A percentile compares a stretch with the other conserved stretches of the same genome.
phyloP scores from a whole-genome alignment of 2,797 vertebrate species.

The Adelosebastes latens region DNA sequence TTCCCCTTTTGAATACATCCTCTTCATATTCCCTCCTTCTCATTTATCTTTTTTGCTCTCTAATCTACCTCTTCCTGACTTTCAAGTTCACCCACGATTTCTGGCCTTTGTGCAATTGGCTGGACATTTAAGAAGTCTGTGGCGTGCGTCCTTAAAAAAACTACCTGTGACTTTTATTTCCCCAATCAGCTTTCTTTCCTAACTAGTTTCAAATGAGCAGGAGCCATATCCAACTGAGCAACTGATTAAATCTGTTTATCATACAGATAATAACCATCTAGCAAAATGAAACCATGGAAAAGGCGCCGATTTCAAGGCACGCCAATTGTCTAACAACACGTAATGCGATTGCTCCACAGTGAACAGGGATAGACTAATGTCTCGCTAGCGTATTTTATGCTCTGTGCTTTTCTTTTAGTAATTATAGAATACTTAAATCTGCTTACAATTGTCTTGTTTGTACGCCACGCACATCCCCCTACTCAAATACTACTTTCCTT shows the following conservation, averaged over 20 bases:
- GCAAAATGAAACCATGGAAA: conserved; percentile 33
- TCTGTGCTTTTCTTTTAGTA: neutral
- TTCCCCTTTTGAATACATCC: conserved; percentile 4
- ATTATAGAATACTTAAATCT: conserved; percentile 16
- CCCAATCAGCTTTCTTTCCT: conserved; percentile 32
- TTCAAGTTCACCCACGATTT: neutral
- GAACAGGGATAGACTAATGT: neutral
- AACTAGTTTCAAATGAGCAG: conserved; percentile 34
- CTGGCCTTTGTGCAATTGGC: conserved; percentile 26
- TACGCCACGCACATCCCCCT: neutral
- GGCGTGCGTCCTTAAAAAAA: conserved; percentile 5
- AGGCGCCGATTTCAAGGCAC: neutral
- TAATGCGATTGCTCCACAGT: neutral
- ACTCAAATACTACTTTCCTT: neutral
- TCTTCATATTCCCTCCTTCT: neutral
- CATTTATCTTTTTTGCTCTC: neutral
- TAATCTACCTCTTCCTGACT: neutral
- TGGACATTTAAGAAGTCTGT: conserved; percentile 16
- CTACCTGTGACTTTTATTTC: conserved; percentile 28
- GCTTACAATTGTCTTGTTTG: conserved; percentile 1
- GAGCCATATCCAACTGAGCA: conserved; percentile 47
- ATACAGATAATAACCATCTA: conserved; percentile 41
- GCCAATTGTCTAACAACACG: neutral
- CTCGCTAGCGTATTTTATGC: neutral
- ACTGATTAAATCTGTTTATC: conserved; percentile 67